These are phyloP conservation scores for Pseudopipra pipra DNA, from an alignment of 2,113 vertebrate species.

Conservation along the genomic window DNA sequence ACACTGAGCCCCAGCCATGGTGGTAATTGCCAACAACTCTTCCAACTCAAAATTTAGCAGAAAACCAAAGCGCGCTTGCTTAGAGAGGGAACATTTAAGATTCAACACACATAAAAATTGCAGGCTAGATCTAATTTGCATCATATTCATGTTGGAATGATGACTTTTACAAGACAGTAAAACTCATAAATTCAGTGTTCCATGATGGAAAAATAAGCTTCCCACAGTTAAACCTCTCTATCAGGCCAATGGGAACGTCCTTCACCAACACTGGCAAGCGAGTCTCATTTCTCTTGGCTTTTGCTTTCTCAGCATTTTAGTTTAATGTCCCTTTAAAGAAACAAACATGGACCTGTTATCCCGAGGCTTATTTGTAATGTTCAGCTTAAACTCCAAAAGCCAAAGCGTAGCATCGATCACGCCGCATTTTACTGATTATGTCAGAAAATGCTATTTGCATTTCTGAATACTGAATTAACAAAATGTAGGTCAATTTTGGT, in stretches of 20 bases:
- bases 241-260: fast-evolving
- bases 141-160: fast-evolving
- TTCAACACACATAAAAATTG: fast-evolving
- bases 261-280: neutral
- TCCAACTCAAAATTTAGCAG: neutral
- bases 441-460: slow-evolving; percentile 4
- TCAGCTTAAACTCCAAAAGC: neutral
- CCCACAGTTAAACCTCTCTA: neutral
- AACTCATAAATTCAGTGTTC: neutral
- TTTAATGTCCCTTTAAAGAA: neutral
- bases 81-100: neutral
- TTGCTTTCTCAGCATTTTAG: neutral
- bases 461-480: slow-evolving; percentile 9
- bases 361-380: neutral
- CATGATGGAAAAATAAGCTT: neutral
- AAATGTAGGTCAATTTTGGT: slow-evolving; percentile 20
- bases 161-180: neutral
- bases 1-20: fast-evolving
- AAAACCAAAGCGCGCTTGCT: neutral
- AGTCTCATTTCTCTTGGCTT: neutral
- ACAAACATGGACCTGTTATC: fast-evolving
- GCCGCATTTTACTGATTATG: neutral
- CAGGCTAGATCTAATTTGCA: neutral
- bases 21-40: neutral
- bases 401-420: neutral